Percentiles rank a stretch among this genome's conserved stretches.
Conservation (phyloP, 2,113 vertebrate genomes). For the Phalacrocorax aristotelis region DNA sequence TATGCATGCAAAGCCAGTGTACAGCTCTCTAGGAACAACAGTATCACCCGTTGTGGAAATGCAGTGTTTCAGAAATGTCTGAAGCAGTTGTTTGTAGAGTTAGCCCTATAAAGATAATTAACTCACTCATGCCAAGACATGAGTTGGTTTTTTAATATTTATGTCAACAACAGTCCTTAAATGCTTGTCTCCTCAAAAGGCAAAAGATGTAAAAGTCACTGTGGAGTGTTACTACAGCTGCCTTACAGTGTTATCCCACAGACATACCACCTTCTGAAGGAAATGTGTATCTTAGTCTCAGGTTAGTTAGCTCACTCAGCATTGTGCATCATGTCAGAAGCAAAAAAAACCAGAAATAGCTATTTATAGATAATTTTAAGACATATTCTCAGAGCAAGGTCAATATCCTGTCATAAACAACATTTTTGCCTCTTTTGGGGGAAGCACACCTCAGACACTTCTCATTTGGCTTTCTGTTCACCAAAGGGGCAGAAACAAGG, state of each 20-base stretch:
- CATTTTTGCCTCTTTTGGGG: neutral
- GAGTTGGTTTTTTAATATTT: neutral
- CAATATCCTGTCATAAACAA: neutral
- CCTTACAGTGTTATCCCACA: neutral
- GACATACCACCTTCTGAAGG: neutral
- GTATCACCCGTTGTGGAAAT: neutral
- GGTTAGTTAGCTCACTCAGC: neutral
- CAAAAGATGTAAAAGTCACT: neutral
- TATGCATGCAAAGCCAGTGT: neutral
- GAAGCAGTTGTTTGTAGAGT: neutral
- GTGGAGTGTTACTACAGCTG: neutral
- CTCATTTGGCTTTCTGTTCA: neutral
- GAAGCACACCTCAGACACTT: neutral
- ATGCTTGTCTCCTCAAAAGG: neutral
- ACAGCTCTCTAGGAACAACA: neutral
- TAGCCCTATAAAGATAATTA: neutral
- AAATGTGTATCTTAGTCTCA: neutral
- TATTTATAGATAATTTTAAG: neutral
- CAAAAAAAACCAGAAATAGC: neutral
- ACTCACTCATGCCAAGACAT: neutral
- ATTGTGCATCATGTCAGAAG: neutral
- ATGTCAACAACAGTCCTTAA: neutral
- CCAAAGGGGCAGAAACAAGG: neutral
- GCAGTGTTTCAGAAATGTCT: neutral
- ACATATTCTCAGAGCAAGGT: neutral